Percentiles rank a stretch among this genome's conserved stretches.
phyloP scores from a whole-genome alignment of 1,140 invertebrate species.

The Saccostrea glomerata region DNA sequence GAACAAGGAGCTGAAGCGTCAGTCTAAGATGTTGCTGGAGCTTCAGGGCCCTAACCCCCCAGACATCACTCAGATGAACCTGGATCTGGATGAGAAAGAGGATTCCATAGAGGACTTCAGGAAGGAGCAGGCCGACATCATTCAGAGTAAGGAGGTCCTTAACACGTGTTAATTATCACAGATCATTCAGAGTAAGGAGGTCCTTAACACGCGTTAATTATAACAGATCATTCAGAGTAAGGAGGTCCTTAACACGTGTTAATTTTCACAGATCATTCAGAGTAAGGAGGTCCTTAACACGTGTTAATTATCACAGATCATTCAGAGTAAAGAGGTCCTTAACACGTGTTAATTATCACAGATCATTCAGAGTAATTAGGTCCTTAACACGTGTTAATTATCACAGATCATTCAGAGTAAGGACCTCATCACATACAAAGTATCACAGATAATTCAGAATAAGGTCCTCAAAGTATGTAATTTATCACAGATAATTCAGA shows the following conservation, averaged over 20 bases:
- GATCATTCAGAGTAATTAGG: background rate
- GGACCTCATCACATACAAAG: too few species aligned
- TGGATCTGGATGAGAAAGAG: conserved; percentile 43
- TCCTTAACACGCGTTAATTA: background rate
- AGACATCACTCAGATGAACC: conserved; percentile 25
- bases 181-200: too few species aligned
- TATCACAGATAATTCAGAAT: too few species aligned
- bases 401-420: too few species aligned
- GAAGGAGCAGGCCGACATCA: conserved; percentile 28
- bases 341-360: background rate
- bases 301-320: background rate
- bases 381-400: too few species aligned
- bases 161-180: background rate
- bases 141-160: conserved; percentile 32
- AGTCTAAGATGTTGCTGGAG: conserved; percentile 54
- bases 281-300: background rate
- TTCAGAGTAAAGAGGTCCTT: background rate
- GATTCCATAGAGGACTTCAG: conserved; percentile 29
- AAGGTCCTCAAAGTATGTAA: background rate
- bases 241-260: background rate
- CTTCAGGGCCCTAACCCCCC: background rate
- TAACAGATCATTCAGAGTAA: background rate
- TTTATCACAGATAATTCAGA: background rate
- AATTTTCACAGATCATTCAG: background rate
- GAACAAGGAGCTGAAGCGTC: conserved; percentile 57